Conservation (phyloP, 2,797 vertebrate genomes). For the Heliangelus exortis region DNA sequence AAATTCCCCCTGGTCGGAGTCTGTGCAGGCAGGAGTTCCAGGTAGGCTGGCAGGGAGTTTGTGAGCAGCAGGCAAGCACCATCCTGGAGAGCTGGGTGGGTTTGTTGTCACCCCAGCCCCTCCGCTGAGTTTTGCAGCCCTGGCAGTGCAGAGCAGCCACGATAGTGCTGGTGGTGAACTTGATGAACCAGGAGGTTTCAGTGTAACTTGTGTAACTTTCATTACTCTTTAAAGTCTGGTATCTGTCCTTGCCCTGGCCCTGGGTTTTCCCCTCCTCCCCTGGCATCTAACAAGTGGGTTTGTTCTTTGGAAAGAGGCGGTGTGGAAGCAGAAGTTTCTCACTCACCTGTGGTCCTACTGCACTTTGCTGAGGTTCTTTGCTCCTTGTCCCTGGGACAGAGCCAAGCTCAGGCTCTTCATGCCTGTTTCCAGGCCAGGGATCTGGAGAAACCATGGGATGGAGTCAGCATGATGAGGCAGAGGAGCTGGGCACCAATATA, state of each 20-base stretch:
- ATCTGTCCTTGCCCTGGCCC: not conserved
- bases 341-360: not conserved
- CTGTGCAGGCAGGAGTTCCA: not conserved
- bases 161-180: not conserved
- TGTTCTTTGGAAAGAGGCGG: not conserved
- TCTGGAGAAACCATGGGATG: fast-evolving
- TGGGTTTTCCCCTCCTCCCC: conserved; percentile 27
- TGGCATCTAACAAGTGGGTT: not conserved
- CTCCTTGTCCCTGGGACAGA: not conserved
- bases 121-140: fast-evolving
- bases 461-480: not conserved
- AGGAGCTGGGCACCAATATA: not conserved
- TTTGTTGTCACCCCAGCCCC: not conserved
- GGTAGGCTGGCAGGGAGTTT: not conserved
- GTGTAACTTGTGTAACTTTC: not conserved
- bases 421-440: not conserved
- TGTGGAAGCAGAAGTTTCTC: not conserved
- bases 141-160: not conserved
- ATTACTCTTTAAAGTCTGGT: conserved; percentile 26
- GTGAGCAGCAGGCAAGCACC: fast-evolving
- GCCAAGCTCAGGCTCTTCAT: fast-evolving
- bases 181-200: not conserved
- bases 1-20: not conserved
- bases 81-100: not conserved
- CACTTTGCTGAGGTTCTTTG: not conserved